Conservation (phyloP, 2,797 vertebrate species). For the Salmo trutta region DNA sequence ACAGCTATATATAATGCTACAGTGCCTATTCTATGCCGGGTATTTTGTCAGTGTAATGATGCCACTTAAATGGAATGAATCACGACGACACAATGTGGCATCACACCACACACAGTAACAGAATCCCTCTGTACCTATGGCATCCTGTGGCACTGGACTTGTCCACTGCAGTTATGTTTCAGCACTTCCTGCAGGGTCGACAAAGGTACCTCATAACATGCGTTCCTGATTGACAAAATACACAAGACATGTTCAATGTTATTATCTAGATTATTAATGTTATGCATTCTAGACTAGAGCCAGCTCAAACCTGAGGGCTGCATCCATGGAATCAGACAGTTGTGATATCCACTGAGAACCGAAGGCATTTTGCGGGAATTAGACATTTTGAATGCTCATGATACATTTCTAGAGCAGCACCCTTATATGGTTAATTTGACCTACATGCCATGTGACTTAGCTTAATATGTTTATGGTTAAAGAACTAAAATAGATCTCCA, state of each 20-base stretch:
- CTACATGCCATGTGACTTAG: not conserved
- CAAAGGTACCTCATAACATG: not conserved
- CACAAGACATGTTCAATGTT: conserved; percentile 4
- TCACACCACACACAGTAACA: not conserved
- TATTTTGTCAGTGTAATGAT: not conserved
- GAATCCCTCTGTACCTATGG: not conserved
- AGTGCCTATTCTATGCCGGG: too few species aligned
- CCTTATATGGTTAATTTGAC: not conserved
- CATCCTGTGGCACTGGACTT: not conserved
- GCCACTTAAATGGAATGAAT: not conserved
- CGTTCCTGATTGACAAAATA: conserved; percentile 1
- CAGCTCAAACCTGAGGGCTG: not conserved
- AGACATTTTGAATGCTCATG: not conserved
- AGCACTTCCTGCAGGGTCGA: conserved; percentile 4
- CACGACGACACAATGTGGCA: not conserved
- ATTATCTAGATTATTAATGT: not conserved
- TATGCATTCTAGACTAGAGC: not conserved
- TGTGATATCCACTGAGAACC: not conserved
- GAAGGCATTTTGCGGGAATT: not conserved
- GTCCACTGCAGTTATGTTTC: conserved; percentile 3
- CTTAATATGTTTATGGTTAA: not conserved
- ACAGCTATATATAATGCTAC: too few species aligned
- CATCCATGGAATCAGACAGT: not conserved
- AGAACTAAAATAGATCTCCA: not conserved
- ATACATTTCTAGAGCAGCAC: not conserved